A percentile compares a stretch with the other conserved stretches of the same genome.
phyloP scores from a whole-genome alignment of 2,888 invertebrate species.

The Drosophila pseudotakahashii region DNA sequence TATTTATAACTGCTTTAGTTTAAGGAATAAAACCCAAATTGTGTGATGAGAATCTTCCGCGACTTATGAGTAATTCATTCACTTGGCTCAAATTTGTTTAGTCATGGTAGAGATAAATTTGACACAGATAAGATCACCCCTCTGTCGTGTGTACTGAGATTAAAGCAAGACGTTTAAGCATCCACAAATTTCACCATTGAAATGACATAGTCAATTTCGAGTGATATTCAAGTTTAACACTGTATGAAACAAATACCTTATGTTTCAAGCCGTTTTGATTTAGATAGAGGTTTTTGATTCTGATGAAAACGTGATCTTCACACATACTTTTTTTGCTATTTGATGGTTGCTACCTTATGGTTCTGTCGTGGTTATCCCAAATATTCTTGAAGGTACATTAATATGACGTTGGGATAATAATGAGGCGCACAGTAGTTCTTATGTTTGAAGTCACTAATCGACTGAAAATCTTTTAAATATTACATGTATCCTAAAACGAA shows the following conservation, averaged over 20 bases:
- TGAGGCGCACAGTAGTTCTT: too few species aligned
- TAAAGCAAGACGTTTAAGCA: neutral
- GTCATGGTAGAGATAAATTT: slow-evolving; percentile 28
- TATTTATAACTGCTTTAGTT: slow-evolving; percentile 38
- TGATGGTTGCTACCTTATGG: slow-evolving; percentile 13
- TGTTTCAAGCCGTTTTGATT: neutral
- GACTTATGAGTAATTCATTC: slow-evolving; percentile 36
- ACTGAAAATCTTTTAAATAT: too few species aligned
- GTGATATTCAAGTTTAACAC: neutral
- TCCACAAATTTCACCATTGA: slow-evolving; percentile 25
- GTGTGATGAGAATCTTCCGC: slow-evolving; percentile 14
- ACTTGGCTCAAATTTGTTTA: slow-evolving; percentile 17
- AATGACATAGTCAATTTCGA: slow-evolving; percentile 25
- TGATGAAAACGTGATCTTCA: neutral
- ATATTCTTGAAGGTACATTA: neutral
- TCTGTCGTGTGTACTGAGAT: slow-evolving; percentile 22
- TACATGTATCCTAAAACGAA: too few species aligned
- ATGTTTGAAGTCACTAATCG: too few species aligned
- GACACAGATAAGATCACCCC: slow-evolving; percentile 32
- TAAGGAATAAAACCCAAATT: slow-evolving; percentile 33
- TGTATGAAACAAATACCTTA: neutral
- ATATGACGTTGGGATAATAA: too few species aligned
- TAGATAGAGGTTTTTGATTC: neutral
- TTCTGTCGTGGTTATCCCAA: neutral
- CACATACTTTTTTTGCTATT: neutral